Conservation (phyloP, 2,888 invertebrate species). For the Cantharis rufa region DNA sequence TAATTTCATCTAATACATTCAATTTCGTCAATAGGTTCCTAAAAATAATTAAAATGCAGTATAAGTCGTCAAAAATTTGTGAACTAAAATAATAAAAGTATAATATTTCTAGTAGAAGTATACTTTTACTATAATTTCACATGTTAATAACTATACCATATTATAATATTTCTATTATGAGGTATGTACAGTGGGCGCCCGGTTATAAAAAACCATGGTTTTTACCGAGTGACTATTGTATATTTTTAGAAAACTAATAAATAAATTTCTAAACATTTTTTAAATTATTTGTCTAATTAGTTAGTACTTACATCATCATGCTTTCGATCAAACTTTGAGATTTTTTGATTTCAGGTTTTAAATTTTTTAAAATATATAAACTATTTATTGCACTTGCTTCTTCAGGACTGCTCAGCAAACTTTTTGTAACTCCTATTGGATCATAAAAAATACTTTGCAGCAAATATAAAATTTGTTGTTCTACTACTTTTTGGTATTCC, state of each 20-base stretch:
- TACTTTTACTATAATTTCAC: no score
- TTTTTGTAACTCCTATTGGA: not conserved
- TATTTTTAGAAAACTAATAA: no score
- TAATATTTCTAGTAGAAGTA: no score
- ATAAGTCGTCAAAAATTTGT: not conserved
- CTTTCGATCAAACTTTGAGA: conserved; percentile 8
- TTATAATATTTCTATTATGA: no score
- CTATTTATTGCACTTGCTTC: conserved; percentile 15
- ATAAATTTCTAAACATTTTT: not conserved
- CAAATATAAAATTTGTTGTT: conserved; percentile 26
- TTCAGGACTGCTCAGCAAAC: not conserved
- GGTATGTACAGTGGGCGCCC: no score
- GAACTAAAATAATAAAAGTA: not conserved
- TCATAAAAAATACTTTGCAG: conserved; percentile 24
- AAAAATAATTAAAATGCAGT: conserved; percentile 1
- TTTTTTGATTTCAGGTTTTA: conserved; percentile 10
- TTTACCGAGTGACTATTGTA: no score
- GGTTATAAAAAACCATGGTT: no score
- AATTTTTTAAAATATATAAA: conserved; percentile 8
- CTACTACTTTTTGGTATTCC: conserved; percentile 33
- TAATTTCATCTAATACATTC: conserved; percentile 9
- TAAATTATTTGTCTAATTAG: not conserved
- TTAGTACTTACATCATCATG: conserved; percentile 21
- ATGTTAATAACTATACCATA: no score
- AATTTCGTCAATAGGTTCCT: conserved; percentile 15